A percentile compares a stretch with the other conserved stretches of the same genome.
These are phyloP conservation scores for Acleris emargana DNA, from an alignment of 2,888 invertebrate genomes.

Conservation along the genomic window DNA sequence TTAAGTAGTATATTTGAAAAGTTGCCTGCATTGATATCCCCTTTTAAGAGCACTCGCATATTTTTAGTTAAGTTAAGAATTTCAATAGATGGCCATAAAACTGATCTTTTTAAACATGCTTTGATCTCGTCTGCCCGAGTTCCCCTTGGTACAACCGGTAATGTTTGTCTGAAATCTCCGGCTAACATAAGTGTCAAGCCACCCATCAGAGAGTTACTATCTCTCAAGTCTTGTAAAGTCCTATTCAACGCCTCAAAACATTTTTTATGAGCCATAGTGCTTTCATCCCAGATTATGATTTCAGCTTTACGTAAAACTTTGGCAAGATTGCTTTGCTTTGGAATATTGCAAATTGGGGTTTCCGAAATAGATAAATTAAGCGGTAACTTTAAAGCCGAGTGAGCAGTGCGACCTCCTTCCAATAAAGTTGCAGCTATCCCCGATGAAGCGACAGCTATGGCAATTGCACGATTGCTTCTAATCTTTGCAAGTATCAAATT, in stretches of 20 bases:
- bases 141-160: conserved; percentile 4
- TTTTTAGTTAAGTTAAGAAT: too few relatives aligned
- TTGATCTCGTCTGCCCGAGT: conserved; percentile 7
- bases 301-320: conserved; percentile 37
- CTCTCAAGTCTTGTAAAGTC: conserved; percentile 22
- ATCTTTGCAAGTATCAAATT: conserved; percentile 31
- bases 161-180: background rate
- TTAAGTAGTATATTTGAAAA: background rate
- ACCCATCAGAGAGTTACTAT: background rate
- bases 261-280: conserved; percentile 42
- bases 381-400: conserved; percentile 36
- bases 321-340: conserved; percentile 8
- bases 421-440: conserved; percentile 37
- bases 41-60: background rate
- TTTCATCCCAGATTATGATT: conserved; percentile 45
- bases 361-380: conserved; percentile 15
- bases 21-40: background rate
- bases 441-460: conserved; percentile 37
- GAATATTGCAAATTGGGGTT: conserved; percentile 14
- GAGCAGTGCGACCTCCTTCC: conserved; percentile 36
- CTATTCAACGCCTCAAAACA: conserved; percentile 33
- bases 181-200: background rate
- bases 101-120: background rate
- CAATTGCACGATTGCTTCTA: conserved; percentile 32
- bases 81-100: too few relatives aligned